Evolutionary conservation across 2,888 invertebrate genomes (phyloP).

Genomic region (Sphecodes monilicornis): DNA sequence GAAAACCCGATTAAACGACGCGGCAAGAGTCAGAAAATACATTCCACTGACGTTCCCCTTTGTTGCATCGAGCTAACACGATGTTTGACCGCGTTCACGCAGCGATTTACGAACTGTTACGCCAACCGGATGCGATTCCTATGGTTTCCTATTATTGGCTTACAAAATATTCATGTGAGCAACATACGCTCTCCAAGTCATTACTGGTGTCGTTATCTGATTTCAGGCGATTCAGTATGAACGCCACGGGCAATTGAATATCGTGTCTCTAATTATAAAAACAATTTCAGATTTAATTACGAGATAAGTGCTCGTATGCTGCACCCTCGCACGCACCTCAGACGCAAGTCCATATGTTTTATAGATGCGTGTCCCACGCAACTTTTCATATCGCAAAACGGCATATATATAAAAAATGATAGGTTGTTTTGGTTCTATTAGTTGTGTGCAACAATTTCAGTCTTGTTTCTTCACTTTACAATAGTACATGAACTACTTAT

Average conservation of each 20-base stretch:
- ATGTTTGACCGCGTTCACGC: conserved; percentile 35
- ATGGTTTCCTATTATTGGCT: conserved; percentile 41
- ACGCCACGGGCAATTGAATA: conserved; percentile 14
- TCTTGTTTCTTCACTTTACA: no score
- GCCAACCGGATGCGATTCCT: conserved; percentile 11
- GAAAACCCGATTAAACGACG: conserved; percentile 24
- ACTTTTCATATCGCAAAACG: not conserved
- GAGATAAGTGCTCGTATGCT: not conserved
- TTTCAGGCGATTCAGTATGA: conserved; percentile 12
- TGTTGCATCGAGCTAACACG: conserved; percentile 9
- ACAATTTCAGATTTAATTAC: conserved; percentile 38
- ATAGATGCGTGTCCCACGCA: not conserved
- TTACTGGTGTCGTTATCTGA: conserved; percentile 35
- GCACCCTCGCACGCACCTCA: not conserved
- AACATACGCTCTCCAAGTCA: conserved; percentile 26
- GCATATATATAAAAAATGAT: not conserved
- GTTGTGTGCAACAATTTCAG: not conserved
- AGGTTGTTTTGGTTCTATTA: not conserved
- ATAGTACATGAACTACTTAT: no score
- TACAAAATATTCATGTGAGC: conserved; percentile 33
- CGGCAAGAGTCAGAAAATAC: conserved; percentile 8
- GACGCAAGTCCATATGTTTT: not conserved
- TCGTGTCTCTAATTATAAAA: conserved; percentile 44
- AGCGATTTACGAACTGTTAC: conserved; percentile 21
- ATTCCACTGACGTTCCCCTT: not conserved